Base-by-base conservation (phyloP, 2,888 invertebrate species). In the Ptilodon capucinus region DNA sequence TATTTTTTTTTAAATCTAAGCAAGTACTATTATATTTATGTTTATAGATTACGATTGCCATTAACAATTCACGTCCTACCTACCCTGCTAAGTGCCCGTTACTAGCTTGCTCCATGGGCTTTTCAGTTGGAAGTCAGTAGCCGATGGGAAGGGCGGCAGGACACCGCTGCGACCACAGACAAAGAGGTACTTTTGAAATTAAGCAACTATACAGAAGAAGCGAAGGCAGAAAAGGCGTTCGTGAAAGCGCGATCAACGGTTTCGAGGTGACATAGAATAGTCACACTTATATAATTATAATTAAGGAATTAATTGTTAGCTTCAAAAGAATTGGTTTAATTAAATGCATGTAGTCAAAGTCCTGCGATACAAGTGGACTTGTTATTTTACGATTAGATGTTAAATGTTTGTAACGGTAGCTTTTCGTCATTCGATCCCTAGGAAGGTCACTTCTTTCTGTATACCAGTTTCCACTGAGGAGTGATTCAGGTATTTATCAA, bases 401-500 rank as follows among this genome's bases (percentile, higher is more conserved):
- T 75, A 67, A 80, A 79, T 77, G 70, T 79, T 73, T 68, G 68
- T 63, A 65, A 81, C 79, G 74, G 71, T 86, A 86, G 84, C 78
- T 76, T 81, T 70, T 69, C 72, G 69, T 76, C 67, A 71, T 74
- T 75, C 71, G 70, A 78, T 80, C 76, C 75, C 74, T 84, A 84
- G 76, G 80, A 72, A 77, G 76, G 75, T 84, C 77, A 77, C 74
- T 73, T 77, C 68, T 79, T 78, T 76, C 79, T 81, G 78, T 84
- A 83, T 79, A 81, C 84, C 84, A 79, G 86, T 82, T 76, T 76
- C 85, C 79, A 81, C 81, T 84, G 79, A 82, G 87, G 89, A 87
- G 81, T 81, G 74, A 80, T 79, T 86, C 89, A 91, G 90, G 90
- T 91, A 91, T 91, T 91, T 90, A 90, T 90, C 76, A 74, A 78